Evolutionary conservation across 2,113 vertebrate species (phyloP), one percentile per base, ranked within the genome.

Genomic region (Ancistrus triradiatus): DNA sequence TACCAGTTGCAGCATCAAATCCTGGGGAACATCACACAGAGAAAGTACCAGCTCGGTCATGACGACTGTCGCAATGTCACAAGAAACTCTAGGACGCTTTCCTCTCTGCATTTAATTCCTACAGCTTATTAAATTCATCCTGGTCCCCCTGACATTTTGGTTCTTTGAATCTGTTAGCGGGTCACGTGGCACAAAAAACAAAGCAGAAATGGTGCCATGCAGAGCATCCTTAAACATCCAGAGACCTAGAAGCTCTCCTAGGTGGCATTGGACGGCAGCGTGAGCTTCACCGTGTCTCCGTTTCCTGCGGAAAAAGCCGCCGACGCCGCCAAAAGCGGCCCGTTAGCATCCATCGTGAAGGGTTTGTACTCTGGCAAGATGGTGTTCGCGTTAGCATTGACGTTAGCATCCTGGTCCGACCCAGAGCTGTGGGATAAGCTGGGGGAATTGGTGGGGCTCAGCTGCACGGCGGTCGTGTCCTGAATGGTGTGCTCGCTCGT

Each of bases 401-500:
- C 19, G 15, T 50, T 44, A 46, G 61, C 66, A 7, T 69, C 55
- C 0, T 84, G 87, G 3, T 83, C 77, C 0, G 93, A 92, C 0
- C 92, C 95, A 28, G 93, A 95, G 42, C 75, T 87, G 27, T 81
- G 85, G 0, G 94, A 97, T 64, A 91, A 93, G 47, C 84, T 70
- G 1, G 83, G 90, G 3, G 96, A 98, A 67, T 90, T 91, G 8
- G 90, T 92, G 22, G 93, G 93, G 80, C 96, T 98, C 25, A 98
- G 87, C 84, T 95, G 96, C 38, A 98, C 88, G 0, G 92, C 93
- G 0, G 95, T 98, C 17, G 95, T 97, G 77, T 98, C 95, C 85
- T 96, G 95, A 55, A 94, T 89, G 0, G 93, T 95, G 85, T 96
- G 94, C 66, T 98, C 95, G 0, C 95, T 97, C 7, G 91, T 95